A percentile compares a stretch with the other conserved stretches of the same genome.
These are phyloP conservation scores for Bombus soroeensis DNA, from an alignment of 1,140 invertebrate species.

Conservation along the genomic window DNA sequence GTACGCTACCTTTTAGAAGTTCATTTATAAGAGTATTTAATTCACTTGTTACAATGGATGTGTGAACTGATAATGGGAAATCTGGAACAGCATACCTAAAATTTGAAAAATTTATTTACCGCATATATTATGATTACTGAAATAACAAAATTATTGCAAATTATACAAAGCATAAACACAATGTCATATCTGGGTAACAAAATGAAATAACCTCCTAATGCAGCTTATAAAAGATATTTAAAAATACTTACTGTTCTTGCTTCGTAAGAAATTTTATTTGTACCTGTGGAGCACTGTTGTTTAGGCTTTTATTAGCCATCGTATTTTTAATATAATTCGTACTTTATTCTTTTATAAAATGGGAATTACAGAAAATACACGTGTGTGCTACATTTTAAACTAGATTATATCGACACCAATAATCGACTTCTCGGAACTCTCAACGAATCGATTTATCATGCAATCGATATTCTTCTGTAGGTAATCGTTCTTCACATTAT, in stretches of 20 bases:
- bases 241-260: slow-evolving; percentile 88
- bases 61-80: slow-evolving; percentile 91
- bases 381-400: slow-evolving; percentile 42
- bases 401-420: neutral
- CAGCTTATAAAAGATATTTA: slow-evolving; percentile 3
- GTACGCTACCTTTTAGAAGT: slow-evolving; percentile 86
- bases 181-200: neutral
- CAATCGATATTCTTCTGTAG: neutral
- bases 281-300: slow-evolving; percentile 80
- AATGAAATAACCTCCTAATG: neutral
- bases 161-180: neutral
- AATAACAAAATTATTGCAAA: neutral
- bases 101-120: slow-evolving; percentile 56
- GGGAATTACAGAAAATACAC: neutral
- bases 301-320: slow-evolving; percentile 15
- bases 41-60: slow-evolving; percentile 86
- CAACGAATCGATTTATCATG: neutral
- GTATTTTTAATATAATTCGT: neutral
- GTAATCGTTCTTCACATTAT: neutral
- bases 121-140: neutral
- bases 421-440: neutral
- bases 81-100: slow-evolving; percentile 94
- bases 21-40: slow-evolving; percentile 93
- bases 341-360: neutral
- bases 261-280: slow-evolving; percentile 92